Evolutionary conservation across 2,797 vertebrate species (phyloP), one percentile per base, ranked within the genome.

Genomic region (Peromyscus eremicus): DNA sequence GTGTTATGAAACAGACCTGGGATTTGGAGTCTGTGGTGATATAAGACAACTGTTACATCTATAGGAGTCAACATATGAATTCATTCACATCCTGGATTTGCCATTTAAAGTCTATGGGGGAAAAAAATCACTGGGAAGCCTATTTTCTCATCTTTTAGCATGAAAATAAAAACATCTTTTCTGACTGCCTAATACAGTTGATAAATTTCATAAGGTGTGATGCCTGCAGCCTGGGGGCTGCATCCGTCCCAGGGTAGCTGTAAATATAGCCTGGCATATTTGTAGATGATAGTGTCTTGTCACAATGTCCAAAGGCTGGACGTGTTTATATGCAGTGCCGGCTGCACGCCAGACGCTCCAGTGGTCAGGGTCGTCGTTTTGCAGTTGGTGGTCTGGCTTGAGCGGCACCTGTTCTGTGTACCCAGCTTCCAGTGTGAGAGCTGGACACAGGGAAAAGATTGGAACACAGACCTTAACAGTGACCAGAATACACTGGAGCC

Each of bases 81-180:
- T 37, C 10, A 62, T 62, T 62, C 40, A 27, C 40, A 77, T 92
- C n/a, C 27, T 52, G 8, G 13, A 83, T 25, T 73, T 86, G 40
- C 25, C 49, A 29, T 70, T 92, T 60, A 70, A 89, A 92, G 37
- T 62, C 62, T 21, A 4, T 68, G 70, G 43, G 11, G 34, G 7
- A 12, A 55, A 12, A 55, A 70, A 27, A 21, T 55, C 46, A 23
- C 25, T 55, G 43, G 23, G 82, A 55, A 71, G 70, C 23, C 43
- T 90, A 5, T 85, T 93, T 66, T 81, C 43, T 92, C 55, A 40
- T 75, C 46, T 92, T 83, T 57, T 52, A 21, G 32, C 87, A 87
- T 46, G 17, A 89, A 66, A 75, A 60, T 46, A 83, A 73, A 62
- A 70, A 57, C 13, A 12, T 14, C 1, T 75, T 75, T 86, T 73